These are phyloP conservation scores for Nomada ruficornis DNA, from an alignment of 2,888 invertebrate genomes.

Conservation along the genomic window DNA sequence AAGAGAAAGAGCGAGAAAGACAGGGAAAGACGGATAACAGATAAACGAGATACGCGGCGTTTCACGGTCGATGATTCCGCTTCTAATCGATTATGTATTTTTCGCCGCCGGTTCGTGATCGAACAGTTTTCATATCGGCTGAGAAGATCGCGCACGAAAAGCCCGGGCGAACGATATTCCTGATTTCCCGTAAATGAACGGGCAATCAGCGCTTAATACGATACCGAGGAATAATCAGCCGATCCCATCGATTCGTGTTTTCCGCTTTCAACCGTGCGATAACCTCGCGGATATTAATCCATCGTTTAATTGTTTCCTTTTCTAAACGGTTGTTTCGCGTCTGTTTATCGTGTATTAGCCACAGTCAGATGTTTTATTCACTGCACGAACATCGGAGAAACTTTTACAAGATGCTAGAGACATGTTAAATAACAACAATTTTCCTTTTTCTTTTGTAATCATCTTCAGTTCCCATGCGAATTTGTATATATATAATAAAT, in stretches of 20 bases:
- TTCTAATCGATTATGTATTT: constrained; percentile 71
- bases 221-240: constrained; percentile 48
- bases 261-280: constrained; percentile 22
- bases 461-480: too few species aligned
- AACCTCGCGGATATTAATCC: constrained; percentile 24
- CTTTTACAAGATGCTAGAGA: background rate
- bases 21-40: constrained; percentile 62
- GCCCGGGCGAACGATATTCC: constrained; percentile 45
- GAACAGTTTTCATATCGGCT: constrained; percentile 56
- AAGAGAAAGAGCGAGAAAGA: too few species aligned
- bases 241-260: constrained; percentile 41
- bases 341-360: background rate
- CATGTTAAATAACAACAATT: too few species aligned
- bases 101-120: constrained; percentile 43
- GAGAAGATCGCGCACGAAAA: constrained; percentile 48
- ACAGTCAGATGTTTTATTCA: background rate
- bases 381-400: background rate
- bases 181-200: constrained; percentile 56
- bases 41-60: constrained; percentile 67
- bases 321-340: constrained; percentile 6
- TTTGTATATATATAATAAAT: too few species aligned
- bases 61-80: constrained; percentile 65
- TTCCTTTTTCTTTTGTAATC: background rate
- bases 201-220: constrained; percentile 54
- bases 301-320: constrained; percentile 28